These are phyloP conservation scores for Diuraphis noxia DNA, from an alignment of 1,140 invertebrate species.

Conservation along the genomic window DNA sequence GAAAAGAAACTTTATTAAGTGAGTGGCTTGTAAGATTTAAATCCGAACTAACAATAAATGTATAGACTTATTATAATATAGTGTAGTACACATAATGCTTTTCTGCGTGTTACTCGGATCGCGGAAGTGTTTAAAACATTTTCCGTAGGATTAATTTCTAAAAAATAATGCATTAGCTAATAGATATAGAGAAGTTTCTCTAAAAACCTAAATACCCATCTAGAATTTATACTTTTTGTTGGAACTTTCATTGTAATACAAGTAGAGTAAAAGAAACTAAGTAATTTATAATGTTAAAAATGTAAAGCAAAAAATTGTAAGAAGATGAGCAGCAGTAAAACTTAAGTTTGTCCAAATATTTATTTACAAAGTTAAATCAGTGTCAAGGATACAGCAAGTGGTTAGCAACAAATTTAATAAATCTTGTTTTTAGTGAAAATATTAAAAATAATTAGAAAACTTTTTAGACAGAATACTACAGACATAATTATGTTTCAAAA, in stretches of 20 bases:
- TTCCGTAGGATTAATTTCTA: background rate
- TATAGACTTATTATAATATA: background rate
- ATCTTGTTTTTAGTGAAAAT: background rate
- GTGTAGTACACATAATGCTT: background rate
- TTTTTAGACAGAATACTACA: background rate
- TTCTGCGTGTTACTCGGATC: background rate
- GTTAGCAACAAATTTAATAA: background rate
- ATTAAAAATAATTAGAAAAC: background rate
- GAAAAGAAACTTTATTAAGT: background rate
- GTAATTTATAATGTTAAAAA: background rate
- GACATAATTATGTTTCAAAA: background rate
- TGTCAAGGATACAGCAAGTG: background rate
- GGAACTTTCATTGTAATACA: background rate
- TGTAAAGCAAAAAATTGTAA: background rate
- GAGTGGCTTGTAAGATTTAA: background rate
- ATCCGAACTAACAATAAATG: background rate
- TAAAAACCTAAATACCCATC: background rate
- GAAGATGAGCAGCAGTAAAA: background rate
- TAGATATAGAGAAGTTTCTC: background rate
- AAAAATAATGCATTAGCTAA: background rate
- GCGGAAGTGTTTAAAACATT: background rate
- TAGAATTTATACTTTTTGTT: background rate
- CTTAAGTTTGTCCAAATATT: background rate
- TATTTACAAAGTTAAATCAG: slow-evolving; percentile 25
- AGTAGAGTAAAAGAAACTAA: background rate